phyloP scores from a whole-genome alignment of 2,888 invertebrate genomes.

The Sussaba pulchella region DNA sequence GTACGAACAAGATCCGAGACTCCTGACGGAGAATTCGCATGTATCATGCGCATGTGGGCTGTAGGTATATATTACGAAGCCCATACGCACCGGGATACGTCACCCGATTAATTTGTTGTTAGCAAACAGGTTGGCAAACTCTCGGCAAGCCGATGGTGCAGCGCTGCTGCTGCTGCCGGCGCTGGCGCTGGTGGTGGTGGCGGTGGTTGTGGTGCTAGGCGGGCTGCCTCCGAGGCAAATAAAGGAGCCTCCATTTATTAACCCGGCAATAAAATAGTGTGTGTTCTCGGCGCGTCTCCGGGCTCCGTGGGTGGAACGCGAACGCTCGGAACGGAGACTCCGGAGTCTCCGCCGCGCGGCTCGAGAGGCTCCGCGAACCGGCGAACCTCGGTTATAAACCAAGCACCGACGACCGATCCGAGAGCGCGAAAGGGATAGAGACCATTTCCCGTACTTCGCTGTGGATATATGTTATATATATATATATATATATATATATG shows the following conservation, averaged over 20 bases:
- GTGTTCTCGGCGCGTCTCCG: slow-evolving; percentile 75
- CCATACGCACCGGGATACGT: slow-evolving; percentile 74
- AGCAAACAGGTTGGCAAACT: slow-evolving; percentile 83
- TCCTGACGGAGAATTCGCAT: slow-evolving; percentile 11
- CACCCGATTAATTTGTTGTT: slow-evolving; percentile 83
- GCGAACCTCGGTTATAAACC: too few relatives aligned
- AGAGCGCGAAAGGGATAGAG: slow-evolving; percentile 63
- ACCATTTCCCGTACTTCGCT: slow-evolving; percentile 49
- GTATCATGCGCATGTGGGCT: background rate
- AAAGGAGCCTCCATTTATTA: slow-evolving; percentile 83
- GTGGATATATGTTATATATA: too few relatives aligned
- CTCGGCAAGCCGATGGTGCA: slow-evolving; percentile 79
- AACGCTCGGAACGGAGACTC: slow-evolving; percentile 57
- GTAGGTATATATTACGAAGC: slow-evolving; percentile 17
- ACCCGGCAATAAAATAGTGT: slow-evolving; percentile 83
- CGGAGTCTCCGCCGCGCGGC: slow-evolving; percentile 15
- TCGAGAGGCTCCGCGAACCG: slow-evolving; percentile 21
- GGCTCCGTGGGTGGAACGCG: slow-evolving; percentile 78
- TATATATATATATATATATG: too few relatives aligned
- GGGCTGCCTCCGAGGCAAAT: slow-evolving; percentile 77
- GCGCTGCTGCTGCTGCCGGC: too few relatives aligned
- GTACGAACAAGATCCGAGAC: slow-evolving; percentile 24
- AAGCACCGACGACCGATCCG: slow-evolving; percentile 3
- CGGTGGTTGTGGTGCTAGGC: too few relatives aligned
- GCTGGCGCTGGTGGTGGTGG: too few relatives aligned